Percentiles rank a stretch among this genome's conserved stretches.
Conservation (phyloP, 2,113 vertebrate species). For the Pituophis catenifer region DNA sequence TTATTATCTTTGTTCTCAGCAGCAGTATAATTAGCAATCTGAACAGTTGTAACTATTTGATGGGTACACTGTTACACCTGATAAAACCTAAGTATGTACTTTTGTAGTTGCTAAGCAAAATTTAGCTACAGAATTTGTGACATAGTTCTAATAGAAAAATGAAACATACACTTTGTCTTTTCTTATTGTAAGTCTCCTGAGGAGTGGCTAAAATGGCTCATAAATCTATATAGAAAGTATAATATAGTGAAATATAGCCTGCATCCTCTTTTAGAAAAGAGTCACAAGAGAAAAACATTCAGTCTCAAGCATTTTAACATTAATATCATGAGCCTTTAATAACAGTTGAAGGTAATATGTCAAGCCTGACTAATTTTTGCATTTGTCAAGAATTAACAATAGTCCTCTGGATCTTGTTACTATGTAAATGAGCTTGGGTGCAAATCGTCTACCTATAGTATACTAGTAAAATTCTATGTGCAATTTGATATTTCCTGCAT, state of each 20-base stretch:
- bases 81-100: neutral
- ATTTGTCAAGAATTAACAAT: neutral
- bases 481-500: neutral
- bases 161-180: neutral
- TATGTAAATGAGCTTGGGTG: neutral
- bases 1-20: neutral
- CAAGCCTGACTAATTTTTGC: neutral
- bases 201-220: neutral
- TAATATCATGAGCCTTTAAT: neutral
- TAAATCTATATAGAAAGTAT: neutral
- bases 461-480: neutral
- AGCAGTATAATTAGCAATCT: neutral
- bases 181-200: neutral
- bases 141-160: neutral
- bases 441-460: neutral
- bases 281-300: neutral
- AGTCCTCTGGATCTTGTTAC: neutral
- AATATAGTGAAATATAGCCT: neutral
- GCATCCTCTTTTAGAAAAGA: neutral
- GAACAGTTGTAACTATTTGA: neutral
- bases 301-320: neutral
- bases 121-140: neutral
- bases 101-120: neutral
- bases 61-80: neutral
- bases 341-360: neutral